These are phyloP conservation scores for Heliconius himera DNA, from an alignment of 1,140 invertebrate genomes.

Conservation along the genomic window DNA sequence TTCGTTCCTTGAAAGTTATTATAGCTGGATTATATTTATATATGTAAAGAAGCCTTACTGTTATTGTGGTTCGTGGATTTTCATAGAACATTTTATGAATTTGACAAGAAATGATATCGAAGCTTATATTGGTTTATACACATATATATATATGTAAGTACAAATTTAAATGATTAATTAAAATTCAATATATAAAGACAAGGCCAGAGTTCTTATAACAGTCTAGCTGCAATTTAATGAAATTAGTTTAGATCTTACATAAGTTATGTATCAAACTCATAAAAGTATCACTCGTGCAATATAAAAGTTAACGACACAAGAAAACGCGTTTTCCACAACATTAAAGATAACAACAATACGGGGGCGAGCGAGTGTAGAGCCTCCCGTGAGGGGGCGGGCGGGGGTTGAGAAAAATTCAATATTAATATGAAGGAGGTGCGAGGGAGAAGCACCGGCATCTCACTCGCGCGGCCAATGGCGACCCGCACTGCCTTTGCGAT, in stretches of 20 bases:
- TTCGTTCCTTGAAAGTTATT: constrained; percentile 56
- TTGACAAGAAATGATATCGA: no score
- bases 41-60: not conserved
- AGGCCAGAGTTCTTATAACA: not conserved
- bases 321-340: constrained; percentile 82
- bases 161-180: not conserved
- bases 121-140: not conserved
- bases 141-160: not conserved
- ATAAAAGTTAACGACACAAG: constrained; percentile 82
- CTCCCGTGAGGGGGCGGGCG: constrained; percentile 76
- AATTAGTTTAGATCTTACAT: constrained; percentile 46
- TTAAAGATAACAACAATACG: constrained; percentile 82
- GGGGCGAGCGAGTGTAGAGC: constrained; percentile 78
- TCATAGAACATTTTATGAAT: no score
- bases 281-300: constrained; percentile 81
- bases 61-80: no score
- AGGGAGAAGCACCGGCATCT: constrained; percentile 73
- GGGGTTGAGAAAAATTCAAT: constrained; percentile 83
- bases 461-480: constrained; percentile 81
- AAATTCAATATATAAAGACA: not conserved
- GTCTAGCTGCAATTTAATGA: not conserved
- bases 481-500: constrained; percentile 75
- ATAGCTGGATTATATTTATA: constrained; percentile 1
- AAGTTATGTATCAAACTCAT: constrained; percentile 77
- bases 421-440: constrained; percentile 84